These are phyloP conservation scores for Hipposideros armiger DNA, from an alignment of 2,113 vertebrate species.

Conservation along the genomic window DNA sequence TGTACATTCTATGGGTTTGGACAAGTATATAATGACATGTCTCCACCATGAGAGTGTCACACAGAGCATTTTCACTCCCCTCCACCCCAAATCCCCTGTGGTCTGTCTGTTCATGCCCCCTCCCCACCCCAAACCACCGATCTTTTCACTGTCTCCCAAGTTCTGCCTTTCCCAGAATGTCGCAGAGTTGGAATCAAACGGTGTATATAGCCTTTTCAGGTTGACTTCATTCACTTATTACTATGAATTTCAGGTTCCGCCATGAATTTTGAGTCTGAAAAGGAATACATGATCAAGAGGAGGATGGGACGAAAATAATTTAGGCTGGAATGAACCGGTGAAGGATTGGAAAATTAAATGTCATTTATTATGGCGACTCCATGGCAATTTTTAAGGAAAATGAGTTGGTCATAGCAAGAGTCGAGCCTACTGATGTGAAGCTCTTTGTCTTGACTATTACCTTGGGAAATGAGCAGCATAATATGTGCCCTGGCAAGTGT, in stretches of 20 bases:
- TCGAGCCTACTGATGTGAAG: fast-evolving
- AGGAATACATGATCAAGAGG: not conserved
- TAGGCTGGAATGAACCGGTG: too few relatives aligned
- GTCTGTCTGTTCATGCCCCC: fast-evolving
- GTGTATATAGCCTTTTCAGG: not conserved
- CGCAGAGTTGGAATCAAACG: fast-evolving
- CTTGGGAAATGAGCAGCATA: fast-evolving
- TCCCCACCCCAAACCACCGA: not conserved
- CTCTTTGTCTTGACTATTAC: not conserved
- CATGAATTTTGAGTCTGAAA: not conserved
- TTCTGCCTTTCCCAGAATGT: not conserved
- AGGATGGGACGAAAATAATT: not conserved
- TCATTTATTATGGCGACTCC: not conserved
- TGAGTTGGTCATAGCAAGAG: not conserved
- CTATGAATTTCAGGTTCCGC: too few relatives aligned
- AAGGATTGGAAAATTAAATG: not conserved
- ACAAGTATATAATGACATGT: not conserved
- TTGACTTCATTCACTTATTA: fast-evolving
- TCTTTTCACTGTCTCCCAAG: not conserved
- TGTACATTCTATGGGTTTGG: not conserved
- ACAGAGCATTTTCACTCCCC: not conserved
- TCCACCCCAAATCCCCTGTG: too few relatives aligned
- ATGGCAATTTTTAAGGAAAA: not conserved
- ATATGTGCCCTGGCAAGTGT: fast-evolving
- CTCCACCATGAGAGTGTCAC: not conserved